A percentile compares a stretch with the other conserved stretches of the same genome.
phyloP scores from a whole-genome alignment of 2,113 vertebrate genomes.

The Mobula hypostoma region DNA sequence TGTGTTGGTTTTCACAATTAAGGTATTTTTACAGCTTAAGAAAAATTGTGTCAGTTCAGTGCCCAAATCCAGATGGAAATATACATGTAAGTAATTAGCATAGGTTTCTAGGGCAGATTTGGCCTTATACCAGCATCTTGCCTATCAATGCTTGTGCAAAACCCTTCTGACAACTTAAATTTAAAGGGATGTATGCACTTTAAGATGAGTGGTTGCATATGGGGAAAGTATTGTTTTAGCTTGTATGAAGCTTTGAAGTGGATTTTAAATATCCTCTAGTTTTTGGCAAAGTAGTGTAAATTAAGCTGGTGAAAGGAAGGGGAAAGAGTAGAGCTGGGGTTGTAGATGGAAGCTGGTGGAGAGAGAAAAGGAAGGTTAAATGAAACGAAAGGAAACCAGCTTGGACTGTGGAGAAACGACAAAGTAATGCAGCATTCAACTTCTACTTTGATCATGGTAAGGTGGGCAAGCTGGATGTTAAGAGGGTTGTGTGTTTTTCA shows the following conservation, averaged over 20 bases:
- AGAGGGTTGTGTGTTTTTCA: not conserved
- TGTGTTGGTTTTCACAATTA: not conserved
- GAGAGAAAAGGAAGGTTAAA: not conserved
- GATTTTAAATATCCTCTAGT: not conserved
- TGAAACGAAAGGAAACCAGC: not conserved
- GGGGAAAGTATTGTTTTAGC: constrained; percentile 12
- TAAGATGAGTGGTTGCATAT: constrained; percentile 13
- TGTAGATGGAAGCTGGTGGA: not conserved
- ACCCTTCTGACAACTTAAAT: not conserved
- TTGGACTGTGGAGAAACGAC: not conserved
- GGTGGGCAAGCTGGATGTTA: not conserved
- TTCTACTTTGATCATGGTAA: not conserved
- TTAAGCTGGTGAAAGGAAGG: not conserved
- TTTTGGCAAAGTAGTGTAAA: not conserved
- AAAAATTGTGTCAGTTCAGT: not conserved
- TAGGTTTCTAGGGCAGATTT: not conserved
- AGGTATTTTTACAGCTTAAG: not conserved
- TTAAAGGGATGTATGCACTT: not conserved
- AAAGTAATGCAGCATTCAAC: not conserved
- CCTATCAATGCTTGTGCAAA: not conserved
- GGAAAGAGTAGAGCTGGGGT: not conserved
- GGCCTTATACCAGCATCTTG: not conserved
- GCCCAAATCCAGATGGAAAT: not conserved
- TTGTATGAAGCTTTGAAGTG: not conserved
- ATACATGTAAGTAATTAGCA: not conserved